phyloP scores from a whole-genome alignment of 2,113 vertebrate species.

The Sula dactylatra region DNA sequence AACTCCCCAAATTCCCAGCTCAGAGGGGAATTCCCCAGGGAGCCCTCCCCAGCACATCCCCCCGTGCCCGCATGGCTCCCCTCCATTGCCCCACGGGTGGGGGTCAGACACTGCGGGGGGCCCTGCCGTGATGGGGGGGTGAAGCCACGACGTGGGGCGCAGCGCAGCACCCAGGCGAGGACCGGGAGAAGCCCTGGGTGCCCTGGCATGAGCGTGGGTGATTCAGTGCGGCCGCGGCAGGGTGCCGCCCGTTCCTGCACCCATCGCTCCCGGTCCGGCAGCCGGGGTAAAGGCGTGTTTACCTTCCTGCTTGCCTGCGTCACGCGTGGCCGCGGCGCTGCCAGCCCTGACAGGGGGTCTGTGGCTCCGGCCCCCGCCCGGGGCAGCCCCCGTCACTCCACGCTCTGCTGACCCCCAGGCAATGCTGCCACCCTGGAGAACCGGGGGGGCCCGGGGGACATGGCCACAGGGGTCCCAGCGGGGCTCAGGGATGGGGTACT shows the following conservation, averaged over 20 bases:
- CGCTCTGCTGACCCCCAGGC: rapidly evolving
- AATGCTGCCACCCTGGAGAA: not conserved
- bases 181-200: not conserved
- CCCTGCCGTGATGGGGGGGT: not conserved
- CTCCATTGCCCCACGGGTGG: too few species aligned
- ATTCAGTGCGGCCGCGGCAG: not conserved
- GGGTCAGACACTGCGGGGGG: not conserved
- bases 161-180: not conserved
- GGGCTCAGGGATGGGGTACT: not conserved
- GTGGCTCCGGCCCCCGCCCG: not conserved
- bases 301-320: not conserved
- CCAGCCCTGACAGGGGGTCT: not conserved
- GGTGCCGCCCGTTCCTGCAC: not conserved
- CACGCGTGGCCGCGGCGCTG: not conserved
- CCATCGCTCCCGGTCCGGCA: not conserved
- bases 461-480: rapidly evolving
- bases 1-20: not conserved
- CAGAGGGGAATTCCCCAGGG: not conserved
- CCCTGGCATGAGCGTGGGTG: not conserved
- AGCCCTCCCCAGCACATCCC: not conserved
- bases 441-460: not conserved
- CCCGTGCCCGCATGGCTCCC: not conserved
- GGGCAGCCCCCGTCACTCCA: not conserved
- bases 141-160: rapidly evolving
- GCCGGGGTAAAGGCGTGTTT: not conserved